A percentile compares a stretch with the other conserved stretches of the same genome.
phyloP scores from a whole-genome alignment of 2,888 invertebrate species.

The Agonum fuliginosum region DNA sequence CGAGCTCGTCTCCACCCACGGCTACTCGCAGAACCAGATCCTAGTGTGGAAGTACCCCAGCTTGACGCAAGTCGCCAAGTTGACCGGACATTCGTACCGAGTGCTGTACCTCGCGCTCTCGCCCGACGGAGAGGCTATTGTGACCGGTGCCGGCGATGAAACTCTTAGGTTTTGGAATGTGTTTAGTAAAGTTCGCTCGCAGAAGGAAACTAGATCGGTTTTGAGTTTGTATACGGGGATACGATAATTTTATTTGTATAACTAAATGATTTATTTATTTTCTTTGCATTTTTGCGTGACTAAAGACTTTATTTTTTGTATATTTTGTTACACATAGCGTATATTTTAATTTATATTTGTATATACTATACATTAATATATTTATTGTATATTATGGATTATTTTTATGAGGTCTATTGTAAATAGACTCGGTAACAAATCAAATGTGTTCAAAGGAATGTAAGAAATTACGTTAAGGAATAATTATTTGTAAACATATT shows the following conservation, averaged over 20 bases:
- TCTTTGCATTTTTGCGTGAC: constrained; percentile 1
- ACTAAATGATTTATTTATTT: constrained; percentile 10
- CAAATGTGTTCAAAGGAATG: constrained; percentile 10
- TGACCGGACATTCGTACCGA: constrained; percentile 97
- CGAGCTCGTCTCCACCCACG: constrained; percentile 97
- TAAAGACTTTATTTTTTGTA: constrained; percentile 1
- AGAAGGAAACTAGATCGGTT: constrained; percentile 94
- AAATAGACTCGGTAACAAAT: constrained; percentile 33
- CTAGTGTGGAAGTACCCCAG: constrained; percentile 99
- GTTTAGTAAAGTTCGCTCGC: constrained; percentile 96
- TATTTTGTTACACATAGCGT: constrained; percentile 8
- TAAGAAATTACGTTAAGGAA: too few relatives aligned
- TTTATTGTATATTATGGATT: constrained; percentile 50
- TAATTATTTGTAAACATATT: too few relatives aligned
- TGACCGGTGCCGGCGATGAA: constrained; percentile 99
- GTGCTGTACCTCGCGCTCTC: constrained; percentile 97
- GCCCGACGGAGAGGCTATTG: constrained; percentile 98
- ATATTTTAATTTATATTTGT: constrained; percentile 47
- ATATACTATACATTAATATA: constrained; percentile 49
- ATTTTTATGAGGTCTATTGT: constrained; percentile 35
- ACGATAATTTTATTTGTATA: constrained; percentile 75
- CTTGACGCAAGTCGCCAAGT: constrained; percentile 95
- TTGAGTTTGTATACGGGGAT: constrained; percentile 94
- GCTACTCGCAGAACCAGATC: constrained; percentile 99
- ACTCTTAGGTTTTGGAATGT: constrained; percentile 99